These are phyloP conservation scores for Drymodes brunneopygia DNA, from an alignment of 2,113 vertebrate species.

Conservation along the genomic window DNA sequence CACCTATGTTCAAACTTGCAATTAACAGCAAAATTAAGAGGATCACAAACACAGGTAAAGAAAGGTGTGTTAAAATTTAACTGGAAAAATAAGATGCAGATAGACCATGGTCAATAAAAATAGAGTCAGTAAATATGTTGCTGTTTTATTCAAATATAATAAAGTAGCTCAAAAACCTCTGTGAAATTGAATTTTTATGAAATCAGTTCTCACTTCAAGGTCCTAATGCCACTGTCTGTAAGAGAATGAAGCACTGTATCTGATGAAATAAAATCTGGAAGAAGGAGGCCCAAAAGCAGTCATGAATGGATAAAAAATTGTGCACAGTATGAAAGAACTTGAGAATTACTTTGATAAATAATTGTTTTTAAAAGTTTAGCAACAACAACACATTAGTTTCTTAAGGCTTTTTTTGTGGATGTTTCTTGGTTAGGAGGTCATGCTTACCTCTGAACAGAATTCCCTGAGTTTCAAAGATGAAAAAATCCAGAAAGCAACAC, in stretches of 20 bases:
- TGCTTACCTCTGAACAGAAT: not conserved
- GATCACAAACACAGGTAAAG: fast-evolving
- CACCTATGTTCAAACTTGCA: not conserved
- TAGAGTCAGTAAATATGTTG: not conserved
- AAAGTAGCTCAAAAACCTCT: not conserved
- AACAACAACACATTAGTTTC: not conserved
- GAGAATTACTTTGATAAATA: not conserved
- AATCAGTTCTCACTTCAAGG: not conserved
- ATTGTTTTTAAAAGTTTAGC: not conserved
- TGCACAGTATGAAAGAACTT: not conserved
- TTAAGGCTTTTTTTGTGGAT: not conserved
- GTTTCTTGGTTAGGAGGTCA: not conserved
- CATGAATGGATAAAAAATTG: not conserved
- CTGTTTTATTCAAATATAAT: not conserved
- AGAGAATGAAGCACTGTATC: not conserved
- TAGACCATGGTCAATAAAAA: not conserved
- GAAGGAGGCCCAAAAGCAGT: not conserved
- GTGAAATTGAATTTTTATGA: not conserved
- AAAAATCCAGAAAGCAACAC: not conserved
- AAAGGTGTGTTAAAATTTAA: not conserved
- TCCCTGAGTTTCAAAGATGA: not conserved
- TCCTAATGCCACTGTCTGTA: not conserved
- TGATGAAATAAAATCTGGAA: not conserved
- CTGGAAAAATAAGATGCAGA: not conserved
- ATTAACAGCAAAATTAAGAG: not conserved